Evolutionary conservation across 2,888 invertebrate species (phyloP).

Genomic region (Stegophylla sp.): DNA sequence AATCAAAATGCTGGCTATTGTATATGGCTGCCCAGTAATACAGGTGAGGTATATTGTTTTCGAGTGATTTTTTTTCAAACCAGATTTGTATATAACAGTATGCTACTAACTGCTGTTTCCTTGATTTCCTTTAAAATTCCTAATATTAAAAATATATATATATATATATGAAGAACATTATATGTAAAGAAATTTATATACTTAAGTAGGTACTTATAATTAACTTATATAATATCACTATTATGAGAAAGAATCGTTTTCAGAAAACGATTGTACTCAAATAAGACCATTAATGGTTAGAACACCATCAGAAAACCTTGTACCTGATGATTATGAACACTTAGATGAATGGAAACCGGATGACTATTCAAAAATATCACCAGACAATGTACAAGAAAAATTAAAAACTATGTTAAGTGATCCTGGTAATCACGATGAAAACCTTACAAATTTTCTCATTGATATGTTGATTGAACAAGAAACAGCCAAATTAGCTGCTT

Average conservation of each 20-base stretch:
- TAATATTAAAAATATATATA: constrained; percentile 20
- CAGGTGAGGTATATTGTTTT: constrained; percentile 55
- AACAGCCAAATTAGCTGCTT: constrained; percentile 60
- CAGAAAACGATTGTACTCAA: constrained; percentile 48
- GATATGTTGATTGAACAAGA: constrained; percentile 62
- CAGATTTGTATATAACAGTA: constrained; percentile 43
- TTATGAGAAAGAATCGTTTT: constrained; percentile 49
- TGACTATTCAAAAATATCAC: constrained; percentile 51
- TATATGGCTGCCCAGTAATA: constrained; percentile 46
- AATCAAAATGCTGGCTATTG: constrained; percentile 50
- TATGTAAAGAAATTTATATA: not conserved
- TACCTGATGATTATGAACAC: constrained; percentile 54
- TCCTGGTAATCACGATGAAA: constrained; percentile 60
- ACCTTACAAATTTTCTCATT: constrained; percentile 60
- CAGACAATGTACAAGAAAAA: constrained; percentile 55
- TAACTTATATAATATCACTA: constrained; percentile 4
- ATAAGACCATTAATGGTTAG: constrained; percentile 53
- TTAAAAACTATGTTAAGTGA: constrained; percentile 53
- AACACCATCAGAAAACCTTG: constrained; percentile 52
- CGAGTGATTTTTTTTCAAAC: not conserved
- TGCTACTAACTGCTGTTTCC: constrained; percentile 57
- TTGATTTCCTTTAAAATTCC: constrained; percentile 38
- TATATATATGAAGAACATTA: constrained; percentile 3
- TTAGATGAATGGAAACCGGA: constrained; percentile 51
- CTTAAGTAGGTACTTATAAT: constrained; percentile 1